Evolutionary conservation across 2,888 invertebrate species (phyloP), one percentile per base, ranked within the genome.

Genomic region (Caenorhabditis zanzibari): DNA sequence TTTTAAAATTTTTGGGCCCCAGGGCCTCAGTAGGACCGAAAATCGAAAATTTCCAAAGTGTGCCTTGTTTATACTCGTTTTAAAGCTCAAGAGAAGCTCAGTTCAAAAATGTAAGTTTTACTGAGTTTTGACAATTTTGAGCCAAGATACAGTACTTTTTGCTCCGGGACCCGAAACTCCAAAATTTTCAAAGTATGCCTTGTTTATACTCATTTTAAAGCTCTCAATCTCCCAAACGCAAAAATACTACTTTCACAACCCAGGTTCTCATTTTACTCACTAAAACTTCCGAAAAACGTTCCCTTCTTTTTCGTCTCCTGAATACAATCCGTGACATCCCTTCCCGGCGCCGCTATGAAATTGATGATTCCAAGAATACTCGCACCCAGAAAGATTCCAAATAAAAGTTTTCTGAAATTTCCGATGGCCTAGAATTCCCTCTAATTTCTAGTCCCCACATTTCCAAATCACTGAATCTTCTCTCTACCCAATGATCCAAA

Each of bases 271-370:
- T 10, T 35, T 41, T 26, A 14, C 16, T 44, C 38, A 22, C 24
- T 24, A 16, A 22, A 19, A 38, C 14, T 44, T 4, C 10, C 9
- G n/a, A 35, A 41, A 38, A 68, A 68, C 0, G 68, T 68, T 12
- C 68, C 68, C 24, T 58, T 64, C 47, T 71, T 63, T n/a, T 86
- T 75, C 10, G 68, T 74, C 24, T 82, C 77, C 54, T 85, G 85
- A 44, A 87, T 86, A 41, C 86, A 87, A 49, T 86, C 79, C 0
- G 76, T 63, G 2, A 86, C 76, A 66, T 86, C 86, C 41, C 56
- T 75, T 19, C 76, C 71, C 0, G 87, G 87, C 12, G 79, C 69
- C 0, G 84, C 54, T 5, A 80, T 14, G 58, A 84, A 85, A 52
- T 73, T 85, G 9, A 87, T 19, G 24, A 86, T 80, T 12, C 80